phyloP scores from a whole-genome alignment of 2,113 vertebrate species.

The Gopherus flavomarginatus region DNA sequence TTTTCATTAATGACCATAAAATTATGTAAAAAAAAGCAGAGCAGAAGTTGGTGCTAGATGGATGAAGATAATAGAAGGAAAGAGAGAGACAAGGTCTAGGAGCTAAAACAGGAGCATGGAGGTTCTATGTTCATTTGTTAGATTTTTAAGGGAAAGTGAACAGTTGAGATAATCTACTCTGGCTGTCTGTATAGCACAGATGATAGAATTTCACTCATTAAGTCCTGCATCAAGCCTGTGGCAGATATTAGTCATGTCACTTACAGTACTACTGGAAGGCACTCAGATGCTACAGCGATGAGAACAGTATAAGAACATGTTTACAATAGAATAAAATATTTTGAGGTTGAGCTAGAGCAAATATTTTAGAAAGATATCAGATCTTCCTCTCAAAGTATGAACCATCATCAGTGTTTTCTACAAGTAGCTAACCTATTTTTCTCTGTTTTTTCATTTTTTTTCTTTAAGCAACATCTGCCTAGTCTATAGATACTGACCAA shows the following conservation, averaged over 20 bases:
- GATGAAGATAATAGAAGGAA: background rate
- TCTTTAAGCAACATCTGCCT: background rate
- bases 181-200: background rate
- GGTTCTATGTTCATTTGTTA: background rate
- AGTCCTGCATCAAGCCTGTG: background rate
- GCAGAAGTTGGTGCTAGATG: background rate
- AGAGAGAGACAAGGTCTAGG: background rate
- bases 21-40: background rate
- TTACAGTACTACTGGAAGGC: background rate
- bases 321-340: background rate
- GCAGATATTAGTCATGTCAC: background rate
- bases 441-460: background rate
- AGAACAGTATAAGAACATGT: background rate
- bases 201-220: background rate
- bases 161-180: background rate
- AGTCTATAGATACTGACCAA: background rate
- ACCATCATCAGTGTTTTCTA: accelerated
- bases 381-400: background rate
- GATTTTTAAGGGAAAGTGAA: background rate
- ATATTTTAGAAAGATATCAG: background rate
- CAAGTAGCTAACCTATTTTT: background rate
- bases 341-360: background rate
- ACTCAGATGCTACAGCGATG: background rate
- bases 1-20: background rate
- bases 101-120: background rate